These are phyloP conservation scores for Lepus oiostolus DNA, from an alignment of 2,797 vertebrate genomes.

Conservation along the genomic window DNA sequence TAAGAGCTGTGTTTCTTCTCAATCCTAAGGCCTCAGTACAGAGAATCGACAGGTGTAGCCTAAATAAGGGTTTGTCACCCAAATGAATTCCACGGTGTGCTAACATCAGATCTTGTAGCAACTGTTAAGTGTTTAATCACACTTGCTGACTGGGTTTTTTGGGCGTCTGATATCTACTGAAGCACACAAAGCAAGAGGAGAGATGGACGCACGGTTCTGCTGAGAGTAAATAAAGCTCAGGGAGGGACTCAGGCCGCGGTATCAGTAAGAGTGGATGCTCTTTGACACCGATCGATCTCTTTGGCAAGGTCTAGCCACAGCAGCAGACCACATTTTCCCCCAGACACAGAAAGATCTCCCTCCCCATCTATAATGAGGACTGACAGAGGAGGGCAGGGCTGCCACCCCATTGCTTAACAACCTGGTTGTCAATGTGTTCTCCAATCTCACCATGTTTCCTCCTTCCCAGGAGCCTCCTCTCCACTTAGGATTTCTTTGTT, in stretches of 20 bases:
- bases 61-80: background rate
- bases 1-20: background rate
- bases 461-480: background rate
- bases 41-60: background rate
- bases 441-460: no score
- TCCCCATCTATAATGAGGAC: background rate
- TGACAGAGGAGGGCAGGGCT: background rate
- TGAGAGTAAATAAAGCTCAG: slow-evolving; percentile 4
- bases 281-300: background rate
- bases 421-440: background rate
- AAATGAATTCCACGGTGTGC: background rate
- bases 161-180: background rate
- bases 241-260: background rate
- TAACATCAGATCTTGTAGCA: background rate
- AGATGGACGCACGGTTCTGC: background rate
- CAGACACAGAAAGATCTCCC: background rate
- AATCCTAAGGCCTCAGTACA: background rate
- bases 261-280: background rate
- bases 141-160: background rate
- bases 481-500: background rate
- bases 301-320: background rate
- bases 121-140: background rate
- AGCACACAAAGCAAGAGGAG: background rate
- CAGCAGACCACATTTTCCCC: background rate
- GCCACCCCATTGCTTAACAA: background rate